Evolutionary conservation across 2,113 vertebrate species (phyloP).

Genomic region (Dendropsophus ebraccatus): DNA sequence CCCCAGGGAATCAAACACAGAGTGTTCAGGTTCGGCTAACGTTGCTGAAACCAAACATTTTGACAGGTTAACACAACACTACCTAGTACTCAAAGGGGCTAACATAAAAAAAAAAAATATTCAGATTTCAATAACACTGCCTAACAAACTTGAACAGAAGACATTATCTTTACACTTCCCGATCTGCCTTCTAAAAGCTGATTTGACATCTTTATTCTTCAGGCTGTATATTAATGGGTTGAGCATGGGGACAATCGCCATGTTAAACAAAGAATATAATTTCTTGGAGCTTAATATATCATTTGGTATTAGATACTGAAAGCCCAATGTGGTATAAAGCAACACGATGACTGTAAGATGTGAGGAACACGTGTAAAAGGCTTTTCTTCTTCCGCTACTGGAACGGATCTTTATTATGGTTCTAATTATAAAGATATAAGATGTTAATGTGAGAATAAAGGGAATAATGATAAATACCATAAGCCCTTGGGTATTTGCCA

Average conservation of each 20-base stretch:
- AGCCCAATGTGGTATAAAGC: background rate
- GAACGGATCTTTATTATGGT: conserved; percentile 2
- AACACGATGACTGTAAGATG: background rate
- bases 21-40: no score
- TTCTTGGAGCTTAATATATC: background rate
- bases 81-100: no score
- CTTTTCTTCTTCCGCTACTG: background rate
- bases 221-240: background rate
- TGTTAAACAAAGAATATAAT: background rate
- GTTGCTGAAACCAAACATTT: no score
- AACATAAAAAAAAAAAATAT: no score
- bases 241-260: background rate
- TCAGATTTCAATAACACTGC: no score
- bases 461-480: background rate
- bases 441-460: background rate
- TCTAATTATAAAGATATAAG: conserved; percentile 1
- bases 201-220: background rate
- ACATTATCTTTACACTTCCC: background rate
- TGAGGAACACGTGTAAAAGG: conserved; percentile 7
- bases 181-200: background rate
- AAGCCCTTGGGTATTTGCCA: background rate
- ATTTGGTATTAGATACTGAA: background rate
- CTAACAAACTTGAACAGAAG: no score
- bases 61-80: no score
- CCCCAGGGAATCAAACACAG: no score